Conservation (phyloP, 2,888 invertebrate genomes). For the Bugulina stolonifera region DNA sequence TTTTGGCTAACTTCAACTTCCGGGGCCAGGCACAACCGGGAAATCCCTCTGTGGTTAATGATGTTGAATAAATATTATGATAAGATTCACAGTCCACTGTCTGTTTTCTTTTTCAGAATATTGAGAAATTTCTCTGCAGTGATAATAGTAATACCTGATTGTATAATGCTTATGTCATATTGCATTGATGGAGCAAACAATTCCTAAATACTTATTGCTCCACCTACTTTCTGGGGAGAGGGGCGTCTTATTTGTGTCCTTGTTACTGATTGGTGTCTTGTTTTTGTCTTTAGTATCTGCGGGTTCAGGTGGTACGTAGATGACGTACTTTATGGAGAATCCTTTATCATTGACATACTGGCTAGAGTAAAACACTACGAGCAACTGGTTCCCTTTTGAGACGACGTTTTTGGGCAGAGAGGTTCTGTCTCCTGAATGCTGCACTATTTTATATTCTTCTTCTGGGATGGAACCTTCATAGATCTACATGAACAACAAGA, state of each 20-base stretch:
- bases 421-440: background rate
- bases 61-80: no score
- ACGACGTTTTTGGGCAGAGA: background rate
- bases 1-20: no score
- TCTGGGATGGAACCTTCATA: background rate
- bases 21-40: no score
- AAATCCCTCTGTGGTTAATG: no score
- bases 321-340: background rate
- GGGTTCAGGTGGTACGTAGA: background rate
- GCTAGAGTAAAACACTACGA: background rate
- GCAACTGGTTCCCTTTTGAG: background rate
- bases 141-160: no score
- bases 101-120: no score
- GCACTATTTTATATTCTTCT: background rate
- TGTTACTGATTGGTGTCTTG: background rate
- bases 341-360: background rate
- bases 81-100: no score
- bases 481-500: background rate
- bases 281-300: background rate
- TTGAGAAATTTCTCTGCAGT: no score
- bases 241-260: background rate
- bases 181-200: no score
- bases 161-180: no score
- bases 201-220: no score
- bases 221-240: background rate